phyloP scores from a whole-genome alignment of 2,797 vertebrate species.

The Syngnathus rostellatus region DNA sequence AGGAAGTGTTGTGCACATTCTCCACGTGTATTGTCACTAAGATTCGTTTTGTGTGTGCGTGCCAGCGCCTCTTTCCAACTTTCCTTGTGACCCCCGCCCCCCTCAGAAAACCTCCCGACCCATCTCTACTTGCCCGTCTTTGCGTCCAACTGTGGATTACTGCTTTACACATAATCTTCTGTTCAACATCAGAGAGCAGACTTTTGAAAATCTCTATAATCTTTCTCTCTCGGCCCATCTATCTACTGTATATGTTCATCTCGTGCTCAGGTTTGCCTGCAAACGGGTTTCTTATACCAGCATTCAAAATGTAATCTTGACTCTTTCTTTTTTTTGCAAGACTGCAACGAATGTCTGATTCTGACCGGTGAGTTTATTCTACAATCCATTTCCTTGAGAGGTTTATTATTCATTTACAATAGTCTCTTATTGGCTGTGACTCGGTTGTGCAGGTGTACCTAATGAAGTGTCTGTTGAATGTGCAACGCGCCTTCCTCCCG shows the following conservation, averaged over 20 bases:
- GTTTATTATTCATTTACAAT: no score
- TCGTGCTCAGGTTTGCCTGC: background rate
- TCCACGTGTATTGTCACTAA: constrained; percentile 1
- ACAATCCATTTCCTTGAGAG: no score
- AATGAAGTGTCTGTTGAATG: background rate
- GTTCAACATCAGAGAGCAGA: constrained; percentile 66
- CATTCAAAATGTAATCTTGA: background rate
- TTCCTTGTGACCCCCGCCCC: constrained; percentile 22
- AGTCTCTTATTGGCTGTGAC: background rate
- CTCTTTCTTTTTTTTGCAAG: background rate
- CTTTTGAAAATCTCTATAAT: constrained; percentile 69
- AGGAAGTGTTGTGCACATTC: background rate
- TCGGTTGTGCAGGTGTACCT: background rate
- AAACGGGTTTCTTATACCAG: background rate
- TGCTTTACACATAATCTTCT: constrained; percentile 67
- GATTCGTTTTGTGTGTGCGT: constrained; percentile 4
- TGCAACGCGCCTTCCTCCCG: constrained; percentile 15
- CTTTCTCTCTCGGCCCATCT: constrained; percentile 38
- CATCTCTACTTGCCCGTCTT: constrained; percentile 35
- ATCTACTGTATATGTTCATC: background rate
- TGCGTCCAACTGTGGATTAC: constrained; percentile 68
- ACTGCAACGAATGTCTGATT: background rate
- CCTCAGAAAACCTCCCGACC: background rate
- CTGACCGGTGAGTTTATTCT: background rate
- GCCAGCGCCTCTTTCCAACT: constrained; percentile 35